Conservation (phyloP, 2,113 vertebrate species). For the Cariama cristata region DNA sequence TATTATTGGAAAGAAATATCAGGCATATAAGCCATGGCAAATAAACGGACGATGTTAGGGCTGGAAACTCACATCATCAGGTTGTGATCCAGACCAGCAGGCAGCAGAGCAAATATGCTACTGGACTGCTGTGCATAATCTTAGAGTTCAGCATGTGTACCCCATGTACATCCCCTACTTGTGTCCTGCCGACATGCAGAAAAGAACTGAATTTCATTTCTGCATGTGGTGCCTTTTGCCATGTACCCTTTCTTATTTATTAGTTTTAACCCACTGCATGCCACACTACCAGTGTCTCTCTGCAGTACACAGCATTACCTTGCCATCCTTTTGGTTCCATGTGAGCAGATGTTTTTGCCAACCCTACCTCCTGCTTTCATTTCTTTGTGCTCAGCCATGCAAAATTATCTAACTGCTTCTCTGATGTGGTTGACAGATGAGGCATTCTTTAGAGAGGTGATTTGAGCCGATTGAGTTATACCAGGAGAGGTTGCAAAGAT, state of each 20-base stretch:
- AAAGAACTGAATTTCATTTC: constrained; percentile 1
- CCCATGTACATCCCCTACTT: not conserved
- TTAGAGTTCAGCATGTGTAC: constrained; percentile 23
- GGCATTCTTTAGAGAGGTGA: not conserved
- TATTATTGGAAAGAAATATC: constrained; percentile 48
- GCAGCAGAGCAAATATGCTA: constrained; percentile 28
- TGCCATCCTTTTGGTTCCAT: not conserved
- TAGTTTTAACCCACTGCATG: not conserved
- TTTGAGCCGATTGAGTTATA: not conserved
- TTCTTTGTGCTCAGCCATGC: not conserved
- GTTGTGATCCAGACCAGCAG: constrained; percentile 16
- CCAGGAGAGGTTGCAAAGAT: not conserved
- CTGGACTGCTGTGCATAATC: not conserved
- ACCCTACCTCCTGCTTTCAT: not conserved
- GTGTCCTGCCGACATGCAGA: not conserved
- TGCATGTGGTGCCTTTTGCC: not conserved
- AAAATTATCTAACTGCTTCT: not conserved
- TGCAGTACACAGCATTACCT: not conserved
- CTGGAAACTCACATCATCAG: constrained; percentile 38
- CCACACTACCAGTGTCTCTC: not conserved
- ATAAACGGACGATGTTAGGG: not conserved
- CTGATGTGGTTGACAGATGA: not conserved
- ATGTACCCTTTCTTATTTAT: not conserved
- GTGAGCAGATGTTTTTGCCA: not conserved
- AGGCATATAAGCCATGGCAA: constrained; percentile 41